A percentile compares a stretch with the other conserved stretches of the same genome.
Evolutionary conservation across 2,113 vertebrate genomes (phyloP).

Genomic region (Dromaius novaehollandiae): DNA sequence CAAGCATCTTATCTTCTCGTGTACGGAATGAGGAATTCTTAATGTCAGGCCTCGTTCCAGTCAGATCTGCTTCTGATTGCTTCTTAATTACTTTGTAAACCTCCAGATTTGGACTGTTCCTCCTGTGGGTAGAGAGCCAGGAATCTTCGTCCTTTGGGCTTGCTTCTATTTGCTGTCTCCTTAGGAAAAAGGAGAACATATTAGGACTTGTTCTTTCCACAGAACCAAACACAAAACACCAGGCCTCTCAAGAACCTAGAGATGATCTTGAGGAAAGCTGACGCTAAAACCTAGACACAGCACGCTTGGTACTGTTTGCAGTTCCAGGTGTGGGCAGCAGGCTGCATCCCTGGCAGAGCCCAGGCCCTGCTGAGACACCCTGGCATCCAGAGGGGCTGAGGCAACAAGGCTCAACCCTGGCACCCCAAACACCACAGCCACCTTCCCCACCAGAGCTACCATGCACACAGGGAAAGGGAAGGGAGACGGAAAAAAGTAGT

Average conservation of each 20-base stretch:
- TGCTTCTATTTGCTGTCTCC: slow-evolving; percentile 73
- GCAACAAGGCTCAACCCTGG: neutral
- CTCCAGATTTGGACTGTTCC: slow-evolving; percentile 80
- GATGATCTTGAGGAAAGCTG: neutral
- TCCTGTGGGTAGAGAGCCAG: slow-evolving; percentile 70
- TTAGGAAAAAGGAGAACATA: too few species aligned
- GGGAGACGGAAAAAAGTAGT: accelerated
- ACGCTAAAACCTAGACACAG: neutral
- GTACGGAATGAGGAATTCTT: slow-evolving; percentile 91
- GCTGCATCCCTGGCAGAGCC: neutral
- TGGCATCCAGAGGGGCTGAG: neutral
- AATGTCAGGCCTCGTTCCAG: slow-evolving; percentile 83
- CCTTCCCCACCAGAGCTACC: neutral
- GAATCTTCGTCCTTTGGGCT: slow-evolving; percentile 71
- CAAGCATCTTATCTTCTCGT: slow-evolving; percentile 56
- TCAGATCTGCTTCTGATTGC: slow-evolving; percentile 88
- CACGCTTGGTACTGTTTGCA: too few species aligned
- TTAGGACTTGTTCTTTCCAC: neutral
- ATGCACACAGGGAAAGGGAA: neutral
- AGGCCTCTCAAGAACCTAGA: accelerated
- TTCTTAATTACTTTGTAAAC: slow-evolving; percentile 88
- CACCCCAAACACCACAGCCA: neutral
- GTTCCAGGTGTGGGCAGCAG: neutral
- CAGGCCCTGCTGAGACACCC: neutral
- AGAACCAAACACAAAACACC: neutral